Base-by-base conservation (phyloP, 2,888 invertebrate genomes). In the Elmis aenea region DNA sequence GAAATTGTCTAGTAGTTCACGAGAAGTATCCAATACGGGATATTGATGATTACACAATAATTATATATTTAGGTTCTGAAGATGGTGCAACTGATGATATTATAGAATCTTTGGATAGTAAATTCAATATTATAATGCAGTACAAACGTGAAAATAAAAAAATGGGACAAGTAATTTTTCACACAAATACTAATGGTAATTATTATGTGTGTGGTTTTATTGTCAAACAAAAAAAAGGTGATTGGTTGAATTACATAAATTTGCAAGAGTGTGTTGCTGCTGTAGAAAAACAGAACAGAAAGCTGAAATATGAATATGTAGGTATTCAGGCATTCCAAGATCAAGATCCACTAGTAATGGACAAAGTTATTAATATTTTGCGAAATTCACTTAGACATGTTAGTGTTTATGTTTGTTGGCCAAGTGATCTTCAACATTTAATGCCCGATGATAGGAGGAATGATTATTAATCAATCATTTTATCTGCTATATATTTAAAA, bases 351-450 rank as follows among this genome's bases (percentile, higher is more conserved):
- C 10, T 46, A 13, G 35, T 61, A 13, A 55, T 63, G 48, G 45
- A 48, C 14, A 66, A 67, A 54, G 48, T 68, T 20, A 45, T 58
- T 4, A 62, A 64, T 24, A 21, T 67, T 20, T 46, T 67, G 30
- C 54, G 55, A 34, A 48, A 58, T 46, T 43, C 45, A 15, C 48
- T 66, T 25, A 33, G 32, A 9, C 13, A 52, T 14, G 51, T 58
- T 3, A 52, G 59, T 8, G 42, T 65, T 30, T 59, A 59, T 45
- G 41, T 62, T 14, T 63, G 63, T 46, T 54, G 51, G 48, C 54
- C 56, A 16, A 21, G 13, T 5, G 8, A 37, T 8, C 26, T 48
- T 16, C n/a, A 5, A 5, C 6, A 20, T 10, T 21, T 27, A 23
- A 45, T 40, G 39, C 45, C 39, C n/a, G n/a, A n/a, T n/a, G n/a